Base-by-base conservation (phyloP, 2,113 vertebrate species). In the Grallaria varia region DNA sequence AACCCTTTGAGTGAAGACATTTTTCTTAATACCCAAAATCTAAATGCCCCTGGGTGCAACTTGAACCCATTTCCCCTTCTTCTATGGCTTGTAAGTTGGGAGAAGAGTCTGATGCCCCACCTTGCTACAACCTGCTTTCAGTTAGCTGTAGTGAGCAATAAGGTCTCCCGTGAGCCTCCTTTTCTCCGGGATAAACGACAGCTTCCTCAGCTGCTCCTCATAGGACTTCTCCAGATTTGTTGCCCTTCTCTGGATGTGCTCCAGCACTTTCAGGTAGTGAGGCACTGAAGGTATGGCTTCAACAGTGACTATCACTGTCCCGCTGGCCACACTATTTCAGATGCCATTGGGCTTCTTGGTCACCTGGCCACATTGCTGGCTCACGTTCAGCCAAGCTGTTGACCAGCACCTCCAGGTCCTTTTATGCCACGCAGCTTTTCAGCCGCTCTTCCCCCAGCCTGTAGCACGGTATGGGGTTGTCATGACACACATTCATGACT, bases 391-490 rank as follows among this genome's bases (percentile, higher is more conserved):
- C 12, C 56, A 49, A 16, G 19, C 22, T 56, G 35, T 30, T 8
- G 6, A 50, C 4, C 31, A 55, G 31, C 25, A 49, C 39, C 7
- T 55, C 49, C 12, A 58, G 31, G 13, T 52, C 22, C 19, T 66
- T 66, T 78, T 45, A n/a, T 2, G 4, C 22, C 8, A 22, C 14
- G 21, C 4, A 39, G 28, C 10, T 52, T 64, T 78, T 33, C 58
- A 84, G 23, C 2, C 33, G 24, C 23, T 37, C 40, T 64, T 6
- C 28, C 33, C 20, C 37, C 24, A 58, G 66, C 6, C 33, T 72
- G 35, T 21, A 56, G 35, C 0, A 0, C 37, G 9, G 5, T 15
- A 19, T 3, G 27, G 33, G 13, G 13, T 64, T 42, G 8, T 20
- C 55, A 37, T 45, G 20, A 78, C 8, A 5, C 58, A 31, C 0